Base-by-base conservation (phyloP, 2,113 vertebrate genomes). In the Gadus macrocephalus region DNA sequence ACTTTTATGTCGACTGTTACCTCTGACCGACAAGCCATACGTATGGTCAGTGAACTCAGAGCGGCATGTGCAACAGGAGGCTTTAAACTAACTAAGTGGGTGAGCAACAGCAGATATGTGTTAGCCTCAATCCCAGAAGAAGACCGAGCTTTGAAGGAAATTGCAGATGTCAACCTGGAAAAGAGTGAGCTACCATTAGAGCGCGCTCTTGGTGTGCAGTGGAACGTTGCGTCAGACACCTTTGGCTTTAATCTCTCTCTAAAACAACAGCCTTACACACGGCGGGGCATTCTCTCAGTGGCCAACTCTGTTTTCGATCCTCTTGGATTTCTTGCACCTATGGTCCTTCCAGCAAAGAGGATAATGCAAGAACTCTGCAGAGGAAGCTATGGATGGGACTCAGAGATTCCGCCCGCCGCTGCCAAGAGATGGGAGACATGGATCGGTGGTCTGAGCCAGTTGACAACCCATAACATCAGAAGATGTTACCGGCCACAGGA, bases 301-400 rank as follows among this genome's bases (percentile, higher is more conserved):
- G 58, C 67, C 6, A 49, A 69, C 9, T 76, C 69, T 20, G 27
- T 68, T 15, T 76, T 62, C 38, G 75, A 77, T 6, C 75, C 75
- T 58, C 61, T 72, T 20, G 20, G 11, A 7, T 64, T 71, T 68
- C 58, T 77, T 1, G 69, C 69, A 16, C 67, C 67, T 3, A 64
- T 74, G 15, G 15, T 74, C 49, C 73, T 74, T 53, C 69, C 12
- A 31, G 69, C 64, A 63, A 20, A 20, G 20, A 20, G 20, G 20
- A 20, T 20, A 20, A 20, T 20, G 20, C 20, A 20, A 20, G 20
- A 76, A 72, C 14, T 68, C 16, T 63, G 62, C 19, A 16, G 25
- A 9, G 19, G 22, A 2, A 31, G 19, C 5, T 61, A 22, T 15
- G 53, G 35, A 22, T 68, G 66, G 66, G 58, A 73, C 20, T 20